phyloP scores from a whole-genome alignment of 2,113 vertebrate genomes.

The Trinectes maculatus region DNA sequence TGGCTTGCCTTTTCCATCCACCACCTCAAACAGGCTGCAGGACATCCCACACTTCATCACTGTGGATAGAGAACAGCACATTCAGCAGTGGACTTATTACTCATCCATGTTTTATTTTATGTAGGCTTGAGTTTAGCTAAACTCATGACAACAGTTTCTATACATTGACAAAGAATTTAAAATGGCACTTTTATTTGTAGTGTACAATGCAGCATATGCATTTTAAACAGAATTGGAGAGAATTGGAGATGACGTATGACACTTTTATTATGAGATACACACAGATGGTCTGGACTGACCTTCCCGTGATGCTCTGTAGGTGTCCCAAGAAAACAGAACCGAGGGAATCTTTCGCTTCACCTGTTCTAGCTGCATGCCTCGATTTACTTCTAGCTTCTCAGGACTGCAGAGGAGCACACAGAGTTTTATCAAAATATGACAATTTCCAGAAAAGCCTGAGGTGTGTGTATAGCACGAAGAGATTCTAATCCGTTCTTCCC shows the following conservation, averaged over 20 bases:
- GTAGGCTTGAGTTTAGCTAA: background rate
- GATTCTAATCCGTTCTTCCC: background rate
- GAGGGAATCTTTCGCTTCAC: constrained; percentile 89
- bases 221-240: background rate
- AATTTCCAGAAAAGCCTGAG: background rate
- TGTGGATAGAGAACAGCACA: constrained; percentile 58
- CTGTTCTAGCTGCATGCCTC: constrained; percentile 88
- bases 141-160: background rate
- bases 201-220: background rate
- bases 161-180: background rate
- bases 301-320: constrained; percentile 85
- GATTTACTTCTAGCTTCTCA: constrained; percentile 90
- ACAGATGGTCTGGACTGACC: constrained; percentile 77
- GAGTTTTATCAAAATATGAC: background rate
- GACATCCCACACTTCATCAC: constrained; percentile 89
- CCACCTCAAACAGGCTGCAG: constrained; percentile 93
- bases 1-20: constrained; percentile 88
- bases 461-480: background rate
- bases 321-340: constrained; percentile 87
- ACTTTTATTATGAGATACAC: background rate
- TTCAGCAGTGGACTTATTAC: background rate
- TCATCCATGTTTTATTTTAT: background rate
- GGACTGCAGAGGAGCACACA: constrained; percentile 75
- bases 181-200: background rate
- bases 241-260: constrained; percentile 2